These are phyloP conservation scores for Tholera decimalis DNA, from an alignment of 2,888 invertebrate genomes.

Conservation along the genomic window DNA sequence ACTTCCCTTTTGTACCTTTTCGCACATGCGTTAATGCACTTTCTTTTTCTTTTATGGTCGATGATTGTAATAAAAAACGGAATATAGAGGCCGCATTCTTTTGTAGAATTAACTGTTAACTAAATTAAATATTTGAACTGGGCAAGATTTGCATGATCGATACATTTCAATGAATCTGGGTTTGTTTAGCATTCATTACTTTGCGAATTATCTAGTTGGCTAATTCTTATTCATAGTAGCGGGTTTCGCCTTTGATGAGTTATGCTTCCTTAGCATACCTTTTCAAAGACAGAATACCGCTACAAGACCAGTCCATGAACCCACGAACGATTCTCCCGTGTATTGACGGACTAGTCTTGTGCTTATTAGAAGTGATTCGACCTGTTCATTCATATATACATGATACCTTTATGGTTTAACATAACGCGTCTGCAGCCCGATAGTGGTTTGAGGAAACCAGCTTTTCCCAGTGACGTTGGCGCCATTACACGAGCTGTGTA, in stretches of 20 bases:
- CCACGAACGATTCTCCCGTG: background rate
- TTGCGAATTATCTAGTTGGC: conserved; percentile 11
- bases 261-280: too few relatives aligned
- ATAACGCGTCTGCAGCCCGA: conserved; percentile 11
- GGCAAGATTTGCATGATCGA: conserved; percentile 28
- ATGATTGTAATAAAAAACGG: conserved; percentile 40
- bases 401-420: conserved; percentile 40
- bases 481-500: background rate
- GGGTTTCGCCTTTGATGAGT: conserved; percentile 1
- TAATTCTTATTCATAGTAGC: conserved; percentile 15
- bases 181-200: conserved; percentile 8
- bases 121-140: conserved; percentile 18
- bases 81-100: conserved; percentile 26
- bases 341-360: conserved; percentile 10
- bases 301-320: too few relatives aligned
- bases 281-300: too few relatives aligned
- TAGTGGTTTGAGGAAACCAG: conserved; percentile 23
- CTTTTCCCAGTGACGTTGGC: conserved; percentile 4
- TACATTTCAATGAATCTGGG: conserved; percentile 31
- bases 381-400: conserved; percentile 34
- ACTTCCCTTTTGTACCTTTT: conserved; percentile 55
- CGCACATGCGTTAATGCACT: conserved; percentile 49
- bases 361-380: conserved; percentile 19
- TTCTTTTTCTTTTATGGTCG: conserved; percentile 49
- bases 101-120: conserved; percentile 25